Evolutionary conservation across 2,888 invertebrate genomes (phyloP), one percentile per base, ranked within the genome.

Genomic region (Gryllus longicercus): DNA sequence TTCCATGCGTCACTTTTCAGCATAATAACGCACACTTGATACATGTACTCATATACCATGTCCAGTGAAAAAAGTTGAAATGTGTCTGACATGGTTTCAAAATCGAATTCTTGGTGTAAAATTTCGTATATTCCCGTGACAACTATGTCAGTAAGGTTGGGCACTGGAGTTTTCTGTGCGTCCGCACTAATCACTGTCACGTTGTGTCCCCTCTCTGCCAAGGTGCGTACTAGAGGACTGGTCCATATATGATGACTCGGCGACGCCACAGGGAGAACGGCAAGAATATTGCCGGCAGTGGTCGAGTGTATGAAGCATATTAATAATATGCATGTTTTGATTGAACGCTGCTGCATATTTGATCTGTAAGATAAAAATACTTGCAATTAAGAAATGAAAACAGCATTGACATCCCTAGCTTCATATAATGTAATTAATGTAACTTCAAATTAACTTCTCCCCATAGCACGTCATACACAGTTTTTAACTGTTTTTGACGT

Each of bases 31-130:
- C 80, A 80, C 1, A 75, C 50, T 23, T 51, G 3, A 14, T 4
- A 2, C 4, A 21, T 51, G 79, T 79, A 81, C n/a, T 63, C 76
- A 38, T 23, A 74, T 18, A 79, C n/a, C n/a, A 78, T 38, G 10
- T 51, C n/a, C 18, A n/a, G 14, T 14, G 5, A 25, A 11, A 51
- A 49, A 14, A n/a, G 12, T 11, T 8, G 2, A 5, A 50, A 23
- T 1, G 16, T 11, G 21, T 84, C 84, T 4, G 84, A 78, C 2
- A 85, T 76, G 50, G 85, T 85, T 3, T 75, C 79, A 11, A 77
- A 78, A 25, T 76, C 50, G 50, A 80, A n/a, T 23, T 79, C 23
- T 4, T 16, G 21, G 16, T 16, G 14, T 2, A 74, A 74, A 12
- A 21, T 2, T 5, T 80, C 50, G 23, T 80, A 79, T 8, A 78